A percentile compares a stretch with the other conserved stretches of the same genome.
phyloP scores from a whole-genome alignment of 2,888 invertebrate species.

The Bombyx huttoni region DNA sequence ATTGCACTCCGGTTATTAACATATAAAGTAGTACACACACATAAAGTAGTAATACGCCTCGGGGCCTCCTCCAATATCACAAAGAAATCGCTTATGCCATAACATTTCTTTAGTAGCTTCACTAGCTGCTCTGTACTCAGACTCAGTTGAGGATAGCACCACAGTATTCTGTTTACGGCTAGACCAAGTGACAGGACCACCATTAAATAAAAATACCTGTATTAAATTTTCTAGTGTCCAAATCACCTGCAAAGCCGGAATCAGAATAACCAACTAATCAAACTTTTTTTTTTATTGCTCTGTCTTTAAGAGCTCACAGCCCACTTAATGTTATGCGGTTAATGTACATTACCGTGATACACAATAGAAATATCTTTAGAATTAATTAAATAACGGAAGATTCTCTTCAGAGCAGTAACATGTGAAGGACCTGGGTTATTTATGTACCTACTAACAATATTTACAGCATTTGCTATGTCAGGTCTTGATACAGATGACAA shows the following conservation, averaged over 20 bases:
- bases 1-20: too few species aligned
- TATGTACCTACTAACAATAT: constrained; percentile 10
- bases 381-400: constrained; percentile 13
- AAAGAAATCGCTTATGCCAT: too few species aligned
- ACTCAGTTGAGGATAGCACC: constrained; percentile 13
- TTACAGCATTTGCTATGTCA: constrained; percentile 8
- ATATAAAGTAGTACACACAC: too few species aligned
- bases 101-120: too few species aligned
- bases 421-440: constrained; percentile 2
- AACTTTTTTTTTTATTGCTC: too few species aligned
- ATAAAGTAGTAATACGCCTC: too few species aligned
- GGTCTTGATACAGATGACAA: constrained; percentile 12
- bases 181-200: constrained; percentile 15
- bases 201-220: constrained; percentile 18
- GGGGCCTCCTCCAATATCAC: too few species aligned
- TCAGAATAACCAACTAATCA: constrained; percentile 16
- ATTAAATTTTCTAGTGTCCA: constrained; percentile 16
- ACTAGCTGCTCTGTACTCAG: too few species aligned
- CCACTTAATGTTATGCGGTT: too few species aligned
- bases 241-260: constrained; percentile 15
- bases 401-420: constrained; percentile 13
- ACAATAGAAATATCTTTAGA: constrained; percentile 14
- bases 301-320: too few species aligned
- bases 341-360: too few species aligned
- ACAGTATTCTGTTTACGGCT: constrained; percentile 13